Evolutionary conservation across 2,888 invertebrate genomes (phyloP).

Genomic region (Melinopterus prodromus): DNA sequence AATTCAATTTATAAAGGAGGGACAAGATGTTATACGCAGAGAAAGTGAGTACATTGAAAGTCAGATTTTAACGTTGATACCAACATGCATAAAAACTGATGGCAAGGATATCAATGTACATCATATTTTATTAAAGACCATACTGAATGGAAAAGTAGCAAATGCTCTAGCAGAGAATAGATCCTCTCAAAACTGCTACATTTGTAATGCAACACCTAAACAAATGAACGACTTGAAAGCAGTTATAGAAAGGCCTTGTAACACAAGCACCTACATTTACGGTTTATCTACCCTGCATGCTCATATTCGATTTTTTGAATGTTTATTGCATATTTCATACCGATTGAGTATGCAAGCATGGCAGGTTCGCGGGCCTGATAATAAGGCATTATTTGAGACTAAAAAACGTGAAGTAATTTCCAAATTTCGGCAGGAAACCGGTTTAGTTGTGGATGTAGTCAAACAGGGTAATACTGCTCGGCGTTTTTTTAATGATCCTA

Average conservation of each 20-base stretch:
- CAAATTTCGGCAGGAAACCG: neutral
- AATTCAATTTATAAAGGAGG: neutral
- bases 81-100: conserved; percentile 4
- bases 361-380: neutral
- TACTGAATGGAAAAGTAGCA: neutral
- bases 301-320: conserved; percentile 8
- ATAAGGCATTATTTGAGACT: neutral
- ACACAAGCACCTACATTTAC: neutral
- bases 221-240: conserved; percentile 4
- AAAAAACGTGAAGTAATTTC: neutral
- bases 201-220: neutral
- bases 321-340: neutral
- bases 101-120: neutral
- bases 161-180: neutral
- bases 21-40: neutral
- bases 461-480: conserved; percentile 10
- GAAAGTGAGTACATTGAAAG: neutral
- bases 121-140: neutral
- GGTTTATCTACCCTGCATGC: conserved; percentile 12
- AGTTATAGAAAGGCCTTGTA: neutral
- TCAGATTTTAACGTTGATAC: neutral
- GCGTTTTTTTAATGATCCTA: conserved; percentile 8
- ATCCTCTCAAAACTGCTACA: neutral
- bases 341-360: neutral
- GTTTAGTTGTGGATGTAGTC: neutral